Conservation (phyloP, 2,113 vertebrate species). For the Caloenas nicobarica region DNA sequence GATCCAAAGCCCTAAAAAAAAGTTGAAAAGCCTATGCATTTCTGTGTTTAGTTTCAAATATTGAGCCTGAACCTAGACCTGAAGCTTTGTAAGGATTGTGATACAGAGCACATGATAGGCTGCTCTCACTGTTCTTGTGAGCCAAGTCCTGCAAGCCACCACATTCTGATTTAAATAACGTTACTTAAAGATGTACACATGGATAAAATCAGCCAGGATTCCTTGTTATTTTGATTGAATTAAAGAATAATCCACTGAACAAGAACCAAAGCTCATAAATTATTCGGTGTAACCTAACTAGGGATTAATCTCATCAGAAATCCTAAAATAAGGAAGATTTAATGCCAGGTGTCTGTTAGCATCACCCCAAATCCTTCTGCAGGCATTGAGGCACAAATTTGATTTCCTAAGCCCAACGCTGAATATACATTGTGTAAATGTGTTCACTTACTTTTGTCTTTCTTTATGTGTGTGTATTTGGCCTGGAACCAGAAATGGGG, state of each 20-base stretch:
- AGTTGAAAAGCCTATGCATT: neutral
- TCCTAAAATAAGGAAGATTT: neutral
- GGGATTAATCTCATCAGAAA: neutral
- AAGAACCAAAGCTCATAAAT: neutral
- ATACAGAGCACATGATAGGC: neutral
- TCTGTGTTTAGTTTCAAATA: neutral
- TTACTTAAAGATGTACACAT: neutral
- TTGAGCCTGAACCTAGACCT: neutral
- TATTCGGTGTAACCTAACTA: neutral
- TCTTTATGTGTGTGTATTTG: neutral
- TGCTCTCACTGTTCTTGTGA: neutral
- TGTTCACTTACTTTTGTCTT: neutral
- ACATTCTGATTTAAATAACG: constrained; percentile 3
- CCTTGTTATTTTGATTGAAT: constrained; percentile 16
- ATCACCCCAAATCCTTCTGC: neutral
- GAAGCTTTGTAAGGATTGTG: neutral
- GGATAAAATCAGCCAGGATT: neutral
- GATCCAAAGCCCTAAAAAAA: neutral
- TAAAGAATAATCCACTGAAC: constrained; percentile 14
- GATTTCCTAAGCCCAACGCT: neutral
- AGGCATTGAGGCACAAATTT: neutral
- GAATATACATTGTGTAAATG: neutral
- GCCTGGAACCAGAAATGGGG: neutral
- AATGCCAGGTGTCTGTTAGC: neutral
- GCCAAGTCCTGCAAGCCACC: neutral